Percentiles rank a stretch among this genome's conserved stretches.
These are phyloP conservation scores for Decapterus maruadsi DNA, from an alignment of 2,797 vertebrate genomes.

Conservation along the genomic window DNA sequence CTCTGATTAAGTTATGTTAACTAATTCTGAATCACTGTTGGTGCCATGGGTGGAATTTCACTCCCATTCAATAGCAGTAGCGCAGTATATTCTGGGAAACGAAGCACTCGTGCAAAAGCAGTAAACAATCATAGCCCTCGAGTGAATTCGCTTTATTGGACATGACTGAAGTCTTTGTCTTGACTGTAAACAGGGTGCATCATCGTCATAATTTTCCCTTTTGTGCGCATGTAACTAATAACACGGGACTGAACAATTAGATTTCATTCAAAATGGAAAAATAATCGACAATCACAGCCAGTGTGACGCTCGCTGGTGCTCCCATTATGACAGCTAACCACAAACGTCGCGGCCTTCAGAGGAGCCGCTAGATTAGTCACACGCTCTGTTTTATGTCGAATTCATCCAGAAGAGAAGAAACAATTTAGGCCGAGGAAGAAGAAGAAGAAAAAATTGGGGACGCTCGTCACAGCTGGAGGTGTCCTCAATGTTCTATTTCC, in stretches of 20 bases:
- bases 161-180: slow-evolving; percentile 41
- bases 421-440: slow-evolving; percentile 35
- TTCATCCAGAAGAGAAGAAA: slow-evolving; percentile 35
- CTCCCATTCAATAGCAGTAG: slow-evolving; percentile 26
- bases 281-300: neutral
- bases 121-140: slow-evolving; percentile 10
- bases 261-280: slow-evolving; percentile 11
- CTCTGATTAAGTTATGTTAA: slow-evolving; percentile 41
- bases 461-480: slow-evolving; percentile 59
- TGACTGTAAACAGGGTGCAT: slow-evolving; percentile 6
- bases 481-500: slow-evolving; percentile 69
- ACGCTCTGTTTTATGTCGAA: slow-evolving; percentile 36
- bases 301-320: slow-evolving; percentile 2
- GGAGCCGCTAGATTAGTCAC: slow-evolving; percentile 41
- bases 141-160: slow-evolving; percentile 14
- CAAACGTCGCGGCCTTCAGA: slow-evolving; percentile 16
- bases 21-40: slow-evolving; percentile 18
- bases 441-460: slow-evolving; percentile 26
- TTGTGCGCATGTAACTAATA: slow-evolving; percentile 12
- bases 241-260: slow-evolving; percentile 36
- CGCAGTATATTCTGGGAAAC: slow-evolving; percentile 25
- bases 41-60: slow-evolving; percentile 13
- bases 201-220: slow-evolving; percentile 6
- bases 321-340: slow-evolving; percentile 5
- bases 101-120: slow-evolving; percentile 4